Evolutionary conservation across 2,888 invertebrate species (phyloP).

Genomic region (Embidobia sp.): DNA sequence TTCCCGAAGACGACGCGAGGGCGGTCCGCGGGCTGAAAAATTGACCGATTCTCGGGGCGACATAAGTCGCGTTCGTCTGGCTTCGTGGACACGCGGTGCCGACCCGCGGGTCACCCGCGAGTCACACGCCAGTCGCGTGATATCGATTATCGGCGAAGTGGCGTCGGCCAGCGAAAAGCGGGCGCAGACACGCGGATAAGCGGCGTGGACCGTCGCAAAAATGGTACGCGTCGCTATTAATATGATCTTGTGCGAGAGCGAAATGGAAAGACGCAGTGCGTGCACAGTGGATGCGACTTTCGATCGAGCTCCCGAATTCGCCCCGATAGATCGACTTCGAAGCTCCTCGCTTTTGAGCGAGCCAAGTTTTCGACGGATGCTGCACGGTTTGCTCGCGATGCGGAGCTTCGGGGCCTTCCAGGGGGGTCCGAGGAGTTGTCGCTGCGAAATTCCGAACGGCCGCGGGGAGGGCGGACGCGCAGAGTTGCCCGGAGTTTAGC

Average conservation of each 20-base stretch:
- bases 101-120: neutral
- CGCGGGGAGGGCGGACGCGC: no score
- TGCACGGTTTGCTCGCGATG: no score
- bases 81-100: neutral
- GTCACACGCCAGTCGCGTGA: slow-evolving; percentile 30
- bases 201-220: slow-evolving; percentile 43
- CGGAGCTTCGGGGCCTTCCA: no score
- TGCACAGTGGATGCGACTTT: neutral
- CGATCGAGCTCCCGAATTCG: neutral
- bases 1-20: slow-evolving; percentile 39
- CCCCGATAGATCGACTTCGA: no score
- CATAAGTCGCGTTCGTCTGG: neutral
- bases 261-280: slow-evolving; percentile 15
- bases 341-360: no score
- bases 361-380: no score
- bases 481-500: no score
- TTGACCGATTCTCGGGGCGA: neutral
- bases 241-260: slow-evolving; percentile 10
- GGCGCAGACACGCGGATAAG: slow-evolving; percentile 34
- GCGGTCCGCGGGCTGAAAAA: neutral
- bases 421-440: no score
- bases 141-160: slow-evolving; percentile 56
- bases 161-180: slow-evolving; percentile 34
- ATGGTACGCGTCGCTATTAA: slow-evolving; percentile 40
- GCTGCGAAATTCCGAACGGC: no score